Evolutionary conservation across 2,113 vertebrate genomes (phyloP), one percentile per base, ranked within the genome.

Genomic region (Dryoscopus gambensis): DNA sequence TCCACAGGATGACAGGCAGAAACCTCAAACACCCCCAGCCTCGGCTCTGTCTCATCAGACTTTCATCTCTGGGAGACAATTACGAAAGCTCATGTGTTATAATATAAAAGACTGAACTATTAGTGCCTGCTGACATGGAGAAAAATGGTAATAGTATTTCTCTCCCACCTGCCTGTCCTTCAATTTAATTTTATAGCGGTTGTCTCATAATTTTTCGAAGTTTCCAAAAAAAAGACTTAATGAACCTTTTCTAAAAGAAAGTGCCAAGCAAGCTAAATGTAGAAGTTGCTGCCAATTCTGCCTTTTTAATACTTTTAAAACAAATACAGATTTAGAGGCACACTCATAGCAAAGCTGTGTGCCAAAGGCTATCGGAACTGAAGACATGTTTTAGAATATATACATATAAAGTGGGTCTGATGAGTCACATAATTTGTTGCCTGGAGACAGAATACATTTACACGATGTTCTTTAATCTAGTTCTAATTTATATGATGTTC

Each of bases 131-230:
- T 95, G 92, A 93, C 90, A 84, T 74, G 86, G 73, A 89, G 90
- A 90, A 89, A 87, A 95, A 87, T 68, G 69, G 73, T 82, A 92
- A 75, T 75, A 81, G 65, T 65, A 57, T 84, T 96, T 94, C 71
- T 95, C 40, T 90, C 88, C 88, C 92, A 94, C 83, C 87, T 95
- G 92, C 93, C 42, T 95, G 86, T 94, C 96, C 88, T 96, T 94
- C 93, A 75, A 53, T 82, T 93, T 77, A 67, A 79, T 96, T 96
- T 93, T 92, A 69, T 95, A 76, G 86, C 0, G 1, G 39, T 60
- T 75, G 69, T 86, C 84, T 95, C 88, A 40, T 87, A 65, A 74
- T 89, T 95, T 92, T 85, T 95, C 24, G 15, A 84, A 60, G 53
- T 87, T 95, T 94, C 93, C 60, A 79, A 93, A 94, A 92, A 95